These are phyloP conservation scores for Balaeniceps rex DNA, from an alignment of 2,113 vertebrate species.

Conservation along the genomic window DNA sequence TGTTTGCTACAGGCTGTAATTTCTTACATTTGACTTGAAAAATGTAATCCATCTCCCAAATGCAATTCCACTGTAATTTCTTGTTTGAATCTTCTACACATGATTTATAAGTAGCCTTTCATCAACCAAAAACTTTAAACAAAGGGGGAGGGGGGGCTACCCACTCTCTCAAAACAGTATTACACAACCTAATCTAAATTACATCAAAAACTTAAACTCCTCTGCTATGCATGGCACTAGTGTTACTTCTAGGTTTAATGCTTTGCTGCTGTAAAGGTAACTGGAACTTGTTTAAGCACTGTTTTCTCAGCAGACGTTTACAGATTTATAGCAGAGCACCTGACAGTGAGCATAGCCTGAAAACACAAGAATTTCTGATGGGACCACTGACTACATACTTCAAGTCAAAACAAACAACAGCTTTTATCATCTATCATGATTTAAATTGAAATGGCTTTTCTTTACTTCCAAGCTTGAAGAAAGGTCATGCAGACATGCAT, in stretches of 20 bases:
- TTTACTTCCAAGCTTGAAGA: background rate
- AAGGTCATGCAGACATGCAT: background rate
- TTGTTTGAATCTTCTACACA: background rate
- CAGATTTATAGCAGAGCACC: background rate
- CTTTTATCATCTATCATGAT: background rate
- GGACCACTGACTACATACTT: background rate
- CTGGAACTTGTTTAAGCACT: background rate
- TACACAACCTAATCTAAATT: background rate
- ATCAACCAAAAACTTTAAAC: background rate
- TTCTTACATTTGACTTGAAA: constrained; percentile 6
- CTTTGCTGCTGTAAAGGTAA: background rate
- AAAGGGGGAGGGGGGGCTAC: background rate
- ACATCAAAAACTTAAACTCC: background rate
- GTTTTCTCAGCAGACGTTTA: background rate
- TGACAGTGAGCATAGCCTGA: background rate
- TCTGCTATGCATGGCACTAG: background rate
- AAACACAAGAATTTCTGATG: background rate
- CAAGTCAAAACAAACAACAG: background rate
- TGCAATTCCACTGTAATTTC: background rate
- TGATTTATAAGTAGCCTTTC: background rate
- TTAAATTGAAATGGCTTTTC: background rate
- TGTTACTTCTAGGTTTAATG: background rate
- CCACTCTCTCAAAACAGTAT: background rate
- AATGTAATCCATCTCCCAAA: background rate
- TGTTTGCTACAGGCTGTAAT: background rate